Evolutionary conservation across 2,888 invertebrate genomes (phyloP), one percentile per base, ranked within the genome.

Genomic region (Ormyrus pomaceus): DNA sequence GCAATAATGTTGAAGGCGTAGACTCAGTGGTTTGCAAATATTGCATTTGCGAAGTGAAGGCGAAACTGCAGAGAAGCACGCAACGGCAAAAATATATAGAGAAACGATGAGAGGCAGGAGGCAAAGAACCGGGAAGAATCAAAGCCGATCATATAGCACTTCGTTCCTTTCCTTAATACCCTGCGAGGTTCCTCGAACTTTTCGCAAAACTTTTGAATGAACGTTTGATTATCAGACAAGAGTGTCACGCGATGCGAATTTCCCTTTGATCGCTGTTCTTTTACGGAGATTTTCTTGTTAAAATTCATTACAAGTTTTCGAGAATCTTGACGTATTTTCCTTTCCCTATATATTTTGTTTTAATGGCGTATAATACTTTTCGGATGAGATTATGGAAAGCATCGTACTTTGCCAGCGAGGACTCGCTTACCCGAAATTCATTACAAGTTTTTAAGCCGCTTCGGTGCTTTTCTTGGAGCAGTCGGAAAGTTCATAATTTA

Each of bases 231-330:
- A 73, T 78, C 66, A 58, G 59, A 55, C 48, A 50, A 61, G 61
- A 45, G 10, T 68, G 68, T 78, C 78, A 62, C 62, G 73, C 50
- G 56, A 69, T 53, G 50, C 58, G 74, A 62, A 74, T 69, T 69
- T 74, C 53, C 79, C 58, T 69, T 74, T 51, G 56, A 69, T 58
- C 64, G 61, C n/a, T 51, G 61, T 56, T 51, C 58, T 74, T 56
- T 62, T 62, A 73, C 58, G 69, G 69, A 74, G 64, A 79, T 69
- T 69, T 79, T 74, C 74, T 79, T 74, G 51, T 74, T 79, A 79
- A 78, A 79, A 79, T 79, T 79, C 69, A 79, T 79, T 79, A 74
- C 69, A 79, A 79, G 73, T 79, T 74, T 79, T 79, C 53, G 11
- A 50, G n/a, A 62, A 48, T n/a, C 56, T 78, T 50, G 34, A 62